Base-by-base conservation (phyloP, 2,797 vertebrate genomes). In the Centropyge bicolor region DNA sequence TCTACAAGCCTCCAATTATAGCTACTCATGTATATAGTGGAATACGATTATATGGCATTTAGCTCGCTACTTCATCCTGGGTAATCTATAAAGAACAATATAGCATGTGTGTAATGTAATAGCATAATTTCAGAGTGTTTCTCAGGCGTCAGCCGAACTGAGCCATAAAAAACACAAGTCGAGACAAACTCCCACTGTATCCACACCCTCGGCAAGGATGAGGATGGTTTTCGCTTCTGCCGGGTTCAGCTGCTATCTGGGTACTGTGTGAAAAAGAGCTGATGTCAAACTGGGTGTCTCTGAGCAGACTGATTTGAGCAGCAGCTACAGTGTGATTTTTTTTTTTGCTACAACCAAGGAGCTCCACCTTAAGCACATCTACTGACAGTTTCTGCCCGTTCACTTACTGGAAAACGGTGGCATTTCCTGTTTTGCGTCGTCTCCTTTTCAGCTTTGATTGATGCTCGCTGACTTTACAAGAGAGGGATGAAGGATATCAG, bases 91-190 rank as follows among this genome's bases (percentile, higher is more conserved):
- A 81, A 84, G 73, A 82, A 81, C 60, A 80, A 65, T 83, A 80
- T 78, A 85, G 72, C 80, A 55, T 74, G 38, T 88, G 59, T 81
- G 76, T 88, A 75, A 84, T 45, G 56, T 74, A 59, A 68, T 55
- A 75, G 84, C 51, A 71, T 88, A n/a, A 54, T 71, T 74, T 87
- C 61, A 84, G 66, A 78, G 59, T 78, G 4, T 61, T 78, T 87
- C 76, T 91, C 87, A 84, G 85, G 83, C 80, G 1, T 80, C 76
- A 78, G 74, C 77, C 59, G 11, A 76, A 78, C 84, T 81, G 86
- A 91, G 90, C 88, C 90, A 74, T 35, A 69, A 70, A 27, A 60
- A 74, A 78, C 74, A 76, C 74, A 82, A 70, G 70, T 81, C 55
- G 60, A 65, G 55, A 46, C 51, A 38, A 74, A 67, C 80, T 51